Evolutionary conservation across 2,888 invertebrate species (phyloP).

Genomic region (Hyposoter didymator): DNA sequence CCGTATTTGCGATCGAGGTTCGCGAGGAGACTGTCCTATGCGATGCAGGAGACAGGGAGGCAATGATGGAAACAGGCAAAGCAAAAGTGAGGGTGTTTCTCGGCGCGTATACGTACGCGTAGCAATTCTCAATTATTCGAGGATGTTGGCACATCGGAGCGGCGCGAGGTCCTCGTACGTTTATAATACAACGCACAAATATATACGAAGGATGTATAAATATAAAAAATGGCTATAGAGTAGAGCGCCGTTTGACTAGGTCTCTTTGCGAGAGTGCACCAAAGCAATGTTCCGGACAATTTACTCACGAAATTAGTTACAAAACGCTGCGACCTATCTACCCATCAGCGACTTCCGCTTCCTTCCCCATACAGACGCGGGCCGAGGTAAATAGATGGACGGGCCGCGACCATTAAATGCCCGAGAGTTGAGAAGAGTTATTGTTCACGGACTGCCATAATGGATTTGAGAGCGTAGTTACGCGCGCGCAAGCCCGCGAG

Average conservation of each 20-base stretch:
- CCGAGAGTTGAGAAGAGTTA: conserved; percentile 83
- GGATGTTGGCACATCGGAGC: conserved; percentile 64
- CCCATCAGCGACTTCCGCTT: conserved; percentile 84
- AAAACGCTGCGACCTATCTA: conserved; percentile 83
- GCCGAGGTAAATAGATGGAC: conserved; percentile 80
- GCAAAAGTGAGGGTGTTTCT: conserved; percentile 42
- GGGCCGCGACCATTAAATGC: conserved; percentile 80
- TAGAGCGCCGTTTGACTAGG: conserved; percentile 44
- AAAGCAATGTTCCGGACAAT: conserved; percentile 84
- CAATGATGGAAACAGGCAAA: background rate
- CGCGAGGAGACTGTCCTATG: conserved; percentile 42
- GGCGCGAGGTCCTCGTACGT: conserved; percentile 39
- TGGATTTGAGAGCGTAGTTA: conserved; percentile 76
- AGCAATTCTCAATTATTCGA: conserved; percentile 54
- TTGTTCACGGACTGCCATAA: conserved; percentile 82
- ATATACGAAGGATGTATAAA: background rate
- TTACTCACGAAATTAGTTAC: conserved; percentile 84
- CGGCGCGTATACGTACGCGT: conserved; percentile 20
- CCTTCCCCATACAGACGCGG: conserved; percentile 77
- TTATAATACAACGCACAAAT: conserved; percentile 30
- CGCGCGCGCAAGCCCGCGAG: conserved; percentile 46
- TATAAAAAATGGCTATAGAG: conserved; percentile 14
- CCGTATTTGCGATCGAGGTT: conserved; percentile 24
- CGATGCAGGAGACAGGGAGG: background rate
- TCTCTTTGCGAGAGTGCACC: conserved; percentile 74